Base-by-base conservation (phyloP, 1,140 invertebrate species). In the Delia radicum region DNA sequence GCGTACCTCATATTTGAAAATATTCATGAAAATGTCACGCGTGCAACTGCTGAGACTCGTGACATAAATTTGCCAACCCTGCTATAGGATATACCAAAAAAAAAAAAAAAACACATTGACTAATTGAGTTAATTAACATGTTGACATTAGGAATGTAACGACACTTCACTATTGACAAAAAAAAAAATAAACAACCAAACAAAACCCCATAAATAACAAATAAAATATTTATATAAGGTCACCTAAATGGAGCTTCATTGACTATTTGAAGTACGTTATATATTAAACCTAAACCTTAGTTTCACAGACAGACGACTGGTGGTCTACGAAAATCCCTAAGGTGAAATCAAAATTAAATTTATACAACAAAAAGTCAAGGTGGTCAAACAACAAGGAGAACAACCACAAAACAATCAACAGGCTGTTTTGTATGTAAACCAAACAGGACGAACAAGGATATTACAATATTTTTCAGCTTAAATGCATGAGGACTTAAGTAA, bases 331-430 rank as follows among this genome's bases (percentile, higher is more conserved):
- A 42, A 42, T 55, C n/a, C 48, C 48, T 4, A 48, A 21, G 18
- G 46, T 48, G 15, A 48, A 48, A 48, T 48, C 18, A 8, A 42
- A 42, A 42, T 12, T 42, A 12, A 42, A 42, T 42, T 3, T 42
- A 42, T 42, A 42, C 10, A 42, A 42, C 37, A 42, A 55, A 55
- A 48, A 21, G 7, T 21, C 2, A 55, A 55, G 21, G 8, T 48
- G 42, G n/a, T 10, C 3, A 48, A 48, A 48, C 12, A 55, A 21
- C 46, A 72, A 65, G 7, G 18, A 72, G 18, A 46, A 12, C 33
- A 33, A 21, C 42, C 65, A 24, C 69, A 24, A 8, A 27, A 71
- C 63, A 55, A 76, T 42, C 75, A 33, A 72, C 69, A 72, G 48
- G 48, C 48, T 55, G 18, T 55, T 42, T 21, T 55, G 48, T 55